Evolutionary conservation across 1,140 invertebrate species (phyloP), one percentile per base, ranked within the genome.

Genomic region (Sitobion miscanthi): DNA sequence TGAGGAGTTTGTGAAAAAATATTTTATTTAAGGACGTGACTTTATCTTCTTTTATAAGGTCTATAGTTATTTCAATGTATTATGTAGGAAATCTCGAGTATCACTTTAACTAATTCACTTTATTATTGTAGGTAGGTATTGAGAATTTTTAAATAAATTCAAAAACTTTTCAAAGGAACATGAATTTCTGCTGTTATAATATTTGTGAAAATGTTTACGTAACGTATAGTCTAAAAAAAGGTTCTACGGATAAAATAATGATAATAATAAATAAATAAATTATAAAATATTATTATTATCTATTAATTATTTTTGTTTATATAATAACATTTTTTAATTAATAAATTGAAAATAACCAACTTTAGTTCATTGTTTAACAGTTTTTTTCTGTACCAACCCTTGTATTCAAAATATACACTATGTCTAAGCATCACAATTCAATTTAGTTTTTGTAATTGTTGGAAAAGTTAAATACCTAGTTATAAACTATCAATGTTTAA

Each of bases 61-160:
- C 62, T 77, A 77, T 77, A 77, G 62, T 77, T 77, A n/a, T 77
- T n/a, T 77, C 30, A 77, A 77, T 77, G 62, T 77, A 77, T 77
- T 17, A 77, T 77, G n/a, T 17, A 35, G 62, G 17, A 77, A 77
- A 77, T n/a, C 62, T 77, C 62, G n/a, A 77, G 62, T 77, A 77
- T n/a, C n/a, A 77, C 62, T 77, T 77, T n/a, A 77, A n/a, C n/a
- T 77, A 77, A 77, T 77, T 77, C 62, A 77, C 30, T 77, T 77
- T 77, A 4, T 77, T n/a, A 77, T 77, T 77, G 30, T 77, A 77
- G 62, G 21, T 77, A 77, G 62, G 7, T 77, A 77, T 77, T 77
- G n/a, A 77, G 30, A 11, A 35, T 4, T n/a, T 77, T 77, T 17
- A 69, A 69, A 77, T 77, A 77, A 77, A 69, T 69, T n/a, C 62